These are phyloP conservation scores for Romanogobio albipinnatus DNA, from an alignment of 2,113 vertebrate genomes.

Conservation along the genomic window DNA sequence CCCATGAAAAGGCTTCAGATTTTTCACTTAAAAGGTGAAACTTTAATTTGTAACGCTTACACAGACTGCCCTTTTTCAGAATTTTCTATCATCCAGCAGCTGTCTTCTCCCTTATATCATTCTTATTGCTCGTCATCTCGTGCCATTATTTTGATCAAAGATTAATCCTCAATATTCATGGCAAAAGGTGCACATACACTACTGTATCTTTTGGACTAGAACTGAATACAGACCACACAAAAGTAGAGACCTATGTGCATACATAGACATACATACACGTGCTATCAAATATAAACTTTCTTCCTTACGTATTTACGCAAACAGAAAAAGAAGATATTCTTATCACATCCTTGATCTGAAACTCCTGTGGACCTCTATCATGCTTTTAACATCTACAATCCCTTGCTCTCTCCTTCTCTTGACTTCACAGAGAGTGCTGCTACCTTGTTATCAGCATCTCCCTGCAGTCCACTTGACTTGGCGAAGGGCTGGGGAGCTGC, in stretches of 20 bases:
- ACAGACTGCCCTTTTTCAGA: neutral
- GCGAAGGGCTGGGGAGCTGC: slow-evolving; percentile 74
- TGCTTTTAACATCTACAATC: slow-evolving; percentile 38
- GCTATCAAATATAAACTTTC: neutral
- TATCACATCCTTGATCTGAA: slow-evolving; percentile 3
- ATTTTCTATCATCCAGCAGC: neutral
- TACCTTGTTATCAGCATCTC: slow-evolving; percentile 72
- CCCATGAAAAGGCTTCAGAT: neutral
- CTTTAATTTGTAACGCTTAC: too few relatives aligned
- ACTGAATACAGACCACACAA: neutral
- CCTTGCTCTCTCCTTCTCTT: slow-evolving; percentile 57
- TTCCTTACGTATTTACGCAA: neutral
- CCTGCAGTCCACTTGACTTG: slow-evolving; percentile 70
- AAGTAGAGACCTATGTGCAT: neutral
- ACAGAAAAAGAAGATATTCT: neutral
- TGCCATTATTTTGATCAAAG: neutral
- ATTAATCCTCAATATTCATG: neutral
- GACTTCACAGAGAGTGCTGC: slow-evolving; percentile 76
- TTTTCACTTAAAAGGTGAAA: neutral
- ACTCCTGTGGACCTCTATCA: slow-evolving; percentile 7
- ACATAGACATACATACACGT: neutral
- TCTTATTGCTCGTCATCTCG: neutral
- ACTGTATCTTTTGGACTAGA: neutral
- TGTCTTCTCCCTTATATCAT: neutral
- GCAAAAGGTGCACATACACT: neutral